Evolutionary conservation across 2,113 vertebrate species (phyloP).

Genomic region (Oreotrochilus melanogaster): DNA sequence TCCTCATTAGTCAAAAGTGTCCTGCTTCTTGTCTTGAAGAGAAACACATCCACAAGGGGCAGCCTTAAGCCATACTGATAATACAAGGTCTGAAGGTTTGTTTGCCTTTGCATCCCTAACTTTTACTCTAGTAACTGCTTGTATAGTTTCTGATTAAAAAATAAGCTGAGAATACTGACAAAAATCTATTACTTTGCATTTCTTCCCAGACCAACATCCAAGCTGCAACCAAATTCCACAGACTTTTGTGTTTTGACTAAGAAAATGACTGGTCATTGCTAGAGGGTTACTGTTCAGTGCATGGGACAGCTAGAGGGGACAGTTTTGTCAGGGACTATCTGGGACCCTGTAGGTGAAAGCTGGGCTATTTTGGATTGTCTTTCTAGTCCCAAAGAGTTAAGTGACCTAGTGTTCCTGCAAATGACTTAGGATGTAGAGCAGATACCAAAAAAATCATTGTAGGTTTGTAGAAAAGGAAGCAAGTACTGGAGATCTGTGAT

Average conservation of each 20-base stretch:
- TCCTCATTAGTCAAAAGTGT: not conserved
- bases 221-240: not conserved
- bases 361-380: not conserved
- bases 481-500: not conserved
- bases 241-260: not conserved
- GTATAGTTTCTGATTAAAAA: not conserved
- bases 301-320: not conserved
- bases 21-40: not conserved
- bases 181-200: not conserved
- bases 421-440: not conserved
- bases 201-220: not conserved
- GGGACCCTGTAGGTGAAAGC: not conserved
- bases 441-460: not conserved
- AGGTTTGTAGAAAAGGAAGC: not conserved
- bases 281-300: not conserved
- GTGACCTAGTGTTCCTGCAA: not conserved
- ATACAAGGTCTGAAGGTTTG: not conserved
- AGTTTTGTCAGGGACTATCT: not conserved
- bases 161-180: not conserved
- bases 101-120: not conserved
- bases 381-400: not conserved
- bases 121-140: not conserved
- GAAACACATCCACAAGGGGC: not conserved
- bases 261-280: not conserved
- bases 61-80: not conserved